Base-by-base conservation (phyloP, 2,888 invertebrate genomes). In the Incurvaria masculella region DNA sequence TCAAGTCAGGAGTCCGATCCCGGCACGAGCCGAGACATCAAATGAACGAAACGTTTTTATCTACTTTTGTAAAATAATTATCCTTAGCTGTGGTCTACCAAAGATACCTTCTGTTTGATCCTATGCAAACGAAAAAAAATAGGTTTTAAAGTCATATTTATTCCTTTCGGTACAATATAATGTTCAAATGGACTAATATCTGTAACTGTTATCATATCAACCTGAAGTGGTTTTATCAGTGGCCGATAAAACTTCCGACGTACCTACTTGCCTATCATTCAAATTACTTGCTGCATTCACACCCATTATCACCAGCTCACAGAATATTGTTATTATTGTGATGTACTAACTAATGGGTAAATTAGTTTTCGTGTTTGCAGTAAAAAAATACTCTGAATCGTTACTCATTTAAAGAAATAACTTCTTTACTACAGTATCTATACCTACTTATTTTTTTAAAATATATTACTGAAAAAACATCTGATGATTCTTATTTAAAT, bases 21-120 rank as follows among this genome's bases (percentile, higher is more conserved):
- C 51, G 49, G 48, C 23, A 40, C 49, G 14, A 43, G 43, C 50
- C 54, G 55, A 55, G 46, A 54, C 55, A 53, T 52, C 49, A 48
- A 42, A 43, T 42, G 45, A 51, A 44, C 49, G 49, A 51, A 49
- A 51, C 47, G 40, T 21, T 45, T 46, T 41, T 8, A 42, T 43
- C 23, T 26, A 45, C 47, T 48, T 45, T 51, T 51, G 43, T 45
- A 47, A 27, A 41, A 43, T 41, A 20, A 41, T 11, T 27, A n/a
- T 33, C 2, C 23, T 17, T 23, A 45, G 8, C 21, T 16, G 5
- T 14, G n/a, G n/a, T n/a, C 4, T 20, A 19, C 27, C 38, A 33
- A 42, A 38, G 27, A 21, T 45, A 49, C 42, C n/a, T 39, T 40
- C 40, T 44, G 46, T n/a, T 44, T 40, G 18, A 40, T 44, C 41